A percentile compares a stretch with the other conserved stretches of the same genome.
Evolutionary conservation across 2,888 invertebrate species (phyloP).

Genomic region (Idaea biselata): DNA sequence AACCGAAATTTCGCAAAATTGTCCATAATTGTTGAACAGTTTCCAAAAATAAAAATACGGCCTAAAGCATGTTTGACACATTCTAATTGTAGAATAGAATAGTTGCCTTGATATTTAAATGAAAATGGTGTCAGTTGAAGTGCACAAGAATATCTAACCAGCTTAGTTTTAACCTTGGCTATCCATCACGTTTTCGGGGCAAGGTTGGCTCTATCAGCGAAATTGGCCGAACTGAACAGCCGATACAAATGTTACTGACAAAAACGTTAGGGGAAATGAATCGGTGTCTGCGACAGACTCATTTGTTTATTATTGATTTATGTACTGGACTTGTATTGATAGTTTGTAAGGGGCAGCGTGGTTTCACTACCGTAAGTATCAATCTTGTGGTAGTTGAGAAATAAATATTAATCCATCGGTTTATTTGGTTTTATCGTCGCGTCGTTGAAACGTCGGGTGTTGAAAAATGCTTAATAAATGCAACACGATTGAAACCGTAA

Average conservation of each 20-base stretch:
- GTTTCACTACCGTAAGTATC: background rate
- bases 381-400: background rate
- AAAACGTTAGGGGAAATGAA: background rate
- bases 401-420: background rate
- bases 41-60: background rate
- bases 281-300: background rate
- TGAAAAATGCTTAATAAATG: no score
- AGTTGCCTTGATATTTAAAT: no score
- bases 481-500: no score
- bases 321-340: background rate
- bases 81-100: no score
- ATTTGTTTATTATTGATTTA: background rate
- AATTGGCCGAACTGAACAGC: background rate
- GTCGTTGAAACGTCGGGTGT: no score
- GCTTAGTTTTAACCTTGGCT: background rate
- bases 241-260: background rate
- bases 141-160: background rate
- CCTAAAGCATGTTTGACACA: no score
- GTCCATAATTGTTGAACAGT: no score
- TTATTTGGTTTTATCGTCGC: no score
- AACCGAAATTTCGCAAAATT: no score
- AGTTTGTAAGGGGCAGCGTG: background rate
- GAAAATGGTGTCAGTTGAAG: background rate
- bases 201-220: background rate
- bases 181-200: background rate